Evolutionary conservation across 2,113 vertebrate genomes (phyloP), one percentile per base, ranked within the genome.

Genomic region (Stegostoma tigrinum): DNA sequence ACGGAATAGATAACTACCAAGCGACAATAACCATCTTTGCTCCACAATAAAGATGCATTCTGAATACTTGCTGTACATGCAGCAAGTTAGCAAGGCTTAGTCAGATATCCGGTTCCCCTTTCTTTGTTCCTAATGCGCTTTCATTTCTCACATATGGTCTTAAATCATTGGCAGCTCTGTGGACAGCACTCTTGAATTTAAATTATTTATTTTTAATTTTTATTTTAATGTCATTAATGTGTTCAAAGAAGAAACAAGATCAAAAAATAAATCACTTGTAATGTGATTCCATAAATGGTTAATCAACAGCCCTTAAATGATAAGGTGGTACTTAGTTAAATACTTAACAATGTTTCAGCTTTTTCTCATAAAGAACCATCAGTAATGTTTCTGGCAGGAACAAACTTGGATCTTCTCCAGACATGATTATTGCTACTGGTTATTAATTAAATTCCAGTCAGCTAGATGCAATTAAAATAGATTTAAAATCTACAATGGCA

Each of bases 401-500:
- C 66, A 52, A 45, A 72, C 94, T 75, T 95, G 94, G 94, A 95
- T 95, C 94, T 52, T 75, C 94, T 95, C 94, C 94, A 95, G 94
- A 70, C 48, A 95, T 95, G 68, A 95, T 95, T 95, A 95, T 95
- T 72, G 94, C 94, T 52, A 95, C 93, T 95, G 67, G 94, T 95
- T 95, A 95, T 95, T 95, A 95, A 95, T 95, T 95, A 72, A 95
- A 95, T 72, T 95, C 94, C 68, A 95, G 94, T 95, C 94, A 95
- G 94, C 94, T 72, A 72, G 94, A 72, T 95, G 94, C 94, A 95
- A 95, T 95, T 95, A 95, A 95, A 95, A 95, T 70, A 95, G 94
- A 95, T 95, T 95, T 95, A 95, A 95, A 95, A 95, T 95, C 68
- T 45, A 95, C 94, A 95, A 95, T 95, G 94, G 94, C 94, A 95